A percentile compares a stretch with the other conserved stretches of the same genome.
These are phyloP conservation scores for Lathamus discolor DNA, from an alignment of 2,113 vertebrate genomes.

Conservation along the genomic window DNA sequence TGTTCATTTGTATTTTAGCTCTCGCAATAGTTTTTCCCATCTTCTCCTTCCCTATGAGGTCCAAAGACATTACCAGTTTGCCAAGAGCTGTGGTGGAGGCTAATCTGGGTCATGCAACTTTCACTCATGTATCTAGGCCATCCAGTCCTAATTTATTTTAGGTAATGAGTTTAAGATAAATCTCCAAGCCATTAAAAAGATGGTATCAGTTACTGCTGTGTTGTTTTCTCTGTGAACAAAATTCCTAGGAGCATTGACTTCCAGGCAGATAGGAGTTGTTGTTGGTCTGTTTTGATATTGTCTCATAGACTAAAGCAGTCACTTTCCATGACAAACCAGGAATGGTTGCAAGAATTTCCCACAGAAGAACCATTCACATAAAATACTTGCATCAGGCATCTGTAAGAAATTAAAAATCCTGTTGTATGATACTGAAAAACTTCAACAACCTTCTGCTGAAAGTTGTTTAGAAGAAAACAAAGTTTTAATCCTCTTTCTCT, in stretches of 20 bases:
- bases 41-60: not conserved
- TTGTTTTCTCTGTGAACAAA: not conserved
- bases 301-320: not conserved
- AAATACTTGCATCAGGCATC: not conserved
- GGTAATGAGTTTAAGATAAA: conserved; percentile 19
- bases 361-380: not conserved
- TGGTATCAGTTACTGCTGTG: not conserved
- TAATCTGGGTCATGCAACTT: not conserved
- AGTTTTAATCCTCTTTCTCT: not conserved
- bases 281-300: not conserved
- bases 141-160: not conserved
- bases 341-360: not conserved
- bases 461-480: not conserved
- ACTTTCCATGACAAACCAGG: not conserved
- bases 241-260: conserved; percentile 4
- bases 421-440: not conserved
- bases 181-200: not conserved
- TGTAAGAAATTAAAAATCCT: conserved; percentile 16
- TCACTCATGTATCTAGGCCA: not conserved
- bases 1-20: not conserved
- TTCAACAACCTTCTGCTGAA: not conserved
- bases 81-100: not conserved
- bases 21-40: not conserved
- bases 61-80: not conserved
- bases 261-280: not conserved